These are phyloP conservation scores for Poeciliopsis occidentalis DNA, from an alignment of 2,113 vertebrate species.

Conservation along the genomic window DNA sequence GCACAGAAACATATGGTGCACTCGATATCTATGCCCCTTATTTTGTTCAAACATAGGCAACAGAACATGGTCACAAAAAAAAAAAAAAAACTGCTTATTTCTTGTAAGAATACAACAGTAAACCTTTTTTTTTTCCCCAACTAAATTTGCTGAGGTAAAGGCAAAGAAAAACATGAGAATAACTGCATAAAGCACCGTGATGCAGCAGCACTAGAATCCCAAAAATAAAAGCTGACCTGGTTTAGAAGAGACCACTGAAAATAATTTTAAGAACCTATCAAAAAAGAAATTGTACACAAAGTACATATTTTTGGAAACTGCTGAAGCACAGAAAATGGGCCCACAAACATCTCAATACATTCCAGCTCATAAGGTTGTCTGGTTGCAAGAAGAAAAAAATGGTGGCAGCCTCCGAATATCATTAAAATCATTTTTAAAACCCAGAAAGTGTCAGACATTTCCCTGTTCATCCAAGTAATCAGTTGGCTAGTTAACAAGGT, in stretches of 20 bases:
- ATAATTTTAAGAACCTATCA: too few species aligned
- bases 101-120: background rate
- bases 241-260: background rate
- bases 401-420: too few species aligned
- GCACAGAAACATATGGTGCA: slow-evolving; percentile 58
- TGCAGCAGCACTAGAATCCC: background rate
- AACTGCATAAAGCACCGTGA: background rate
- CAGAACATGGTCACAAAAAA: background rate
- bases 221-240: background rate
- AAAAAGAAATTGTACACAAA: too few species aligned
- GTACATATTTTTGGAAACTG: too few species aligned
- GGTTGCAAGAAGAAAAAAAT: too few species aligned
- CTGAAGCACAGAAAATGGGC: too few species aligned
- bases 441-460: background rate
- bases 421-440: background rate
- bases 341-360: too few species aligned
- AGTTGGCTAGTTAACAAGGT: background rate
- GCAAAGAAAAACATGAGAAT: background rate
- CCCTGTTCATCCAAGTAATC: background rate
- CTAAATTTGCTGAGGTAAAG: background rate
- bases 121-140: background rate
- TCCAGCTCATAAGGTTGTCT: too few species aligned
- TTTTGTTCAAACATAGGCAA: slow-evolving; percentile 23
- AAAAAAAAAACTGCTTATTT: background rate
- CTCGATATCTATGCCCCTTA: slow-evolving; percentile 36